Percentiles rank a stretch among this genome's conserved stretches.
Evolutionary conservation across 2,888 invertebrate genomes (phyloP).

Genomic region (Yponomeuta cagnagella): DNA sequence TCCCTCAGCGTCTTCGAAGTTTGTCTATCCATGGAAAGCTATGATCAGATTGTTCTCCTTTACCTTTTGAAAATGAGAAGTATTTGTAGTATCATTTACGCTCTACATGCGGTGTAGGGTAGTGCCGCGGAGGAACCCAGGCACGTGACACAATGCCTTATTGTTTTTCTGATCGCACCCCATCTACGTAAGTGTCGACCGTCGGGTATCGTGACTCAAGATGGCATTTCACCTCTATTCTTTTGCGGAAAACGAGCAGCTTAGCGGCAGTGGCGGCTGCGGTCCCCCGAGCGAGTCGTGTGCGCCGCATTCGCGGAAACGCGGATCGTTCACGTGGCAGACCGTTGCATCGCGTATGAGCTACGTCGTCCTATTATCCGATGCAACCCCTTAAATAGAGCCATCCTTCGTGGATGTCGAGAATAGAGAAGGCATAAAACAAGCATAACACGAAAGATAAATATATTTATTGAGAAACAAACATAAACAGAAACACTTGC

Average conservation of each 20-base stretch:
- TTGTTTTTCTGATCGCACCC: slow-evolving; percentile 39
- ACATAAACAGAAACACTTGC: no score
- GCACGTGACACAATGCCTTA: slow-evolving; percentile 50
- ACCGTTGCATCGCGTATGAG: slow-evolving; percentile 13
- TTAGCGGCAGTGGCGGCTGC: slow-evolving; percentile 36
- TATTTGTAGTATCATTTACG: slow-evolving; percentile 31
- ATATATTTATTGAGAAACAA: no score
- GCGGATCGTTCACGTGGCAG: background rate
- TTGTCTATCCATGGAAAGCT: no score
- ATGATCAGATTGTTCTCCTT: no score
- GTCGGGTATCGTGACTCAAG: slow-evolving; percentile 27
- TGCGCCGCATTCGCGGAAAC: slow-evolving; percentile 35
- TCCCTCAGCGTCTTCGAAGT: no score
- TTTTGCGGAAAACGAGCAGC: slow-evolving; percentile 36
- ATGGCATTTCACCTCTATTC: slow-evolving; percentile 33
- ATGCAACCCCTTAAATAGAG: slow-evolving; percentile 13
- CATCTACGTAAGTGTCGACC: slow-evolving; percentile 20
- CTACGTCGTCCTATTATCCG: background rate
- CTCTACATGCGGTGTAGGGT: slow-evolving; percentile 36
- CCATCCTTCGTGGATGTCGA: slow-evolving; percentile 19
- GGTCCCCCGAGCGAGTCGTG: slow-evolving; percentile 44
- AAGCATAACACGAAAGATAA: no score
- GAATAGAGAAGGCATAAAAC: background rate
- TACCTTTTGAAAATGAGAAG: no score
- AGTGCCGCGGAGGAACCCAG: slow-evolving; percentile 19